phyloP scores from a whole-genome alignment of 2,797 vertebrate genomes.

The Danionella dracula region DNA sequence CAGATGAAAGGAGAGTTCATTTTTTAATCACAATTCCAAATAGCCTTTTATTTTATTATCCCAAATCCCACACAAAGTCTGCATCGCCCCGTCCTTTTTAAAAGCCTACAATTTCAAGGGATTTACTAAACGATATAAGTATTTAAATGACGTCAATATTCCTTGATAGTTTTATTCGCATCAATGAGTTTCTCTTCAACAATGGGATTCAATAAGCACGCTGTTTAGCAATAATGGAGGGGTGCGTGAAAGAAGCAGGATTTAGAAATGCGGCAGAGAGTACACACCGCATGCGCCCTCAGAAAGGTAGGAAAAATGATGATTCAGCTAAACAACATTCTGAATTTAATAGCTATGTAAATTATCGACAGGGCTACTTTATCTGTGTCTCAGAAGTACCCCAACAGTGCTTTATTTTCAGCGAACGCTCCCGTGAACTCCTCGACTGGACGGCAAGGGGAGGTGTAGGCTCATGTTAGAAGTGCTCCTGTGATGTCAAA shows the following conservation, averaged over 20 bases:
- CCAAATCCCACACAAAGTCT: constrained; percentile 32
- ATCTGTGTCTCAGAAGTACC: too few relatives aligned
- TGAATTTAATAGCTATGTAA: neutral
- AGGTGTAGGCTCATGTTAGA: constrained; percentile 35
- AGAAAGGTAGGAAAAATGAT: constrained; percentile 43
- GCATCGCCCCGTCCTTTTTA: constrained; percentile 49
- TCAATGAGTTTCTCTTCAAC: constrained; percentile 53
- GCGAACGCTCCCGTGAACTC: constrained; percentile 15
- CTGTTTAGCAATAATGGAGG: constrained; percentile 54
- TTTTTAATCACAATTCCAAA: too few relatives aligned
- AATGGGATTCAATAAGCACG: constrained; percentile 51
- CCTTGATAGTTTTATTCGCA: constrained; percentile 60
- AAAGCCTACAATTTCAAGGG: constrained; percentile 54
- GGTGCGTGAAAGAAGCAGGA: constrained; percentile 59
- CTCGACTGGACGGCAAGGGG: constrained; percentile 33
- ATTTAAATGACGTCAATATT: constrained; percentile 51
- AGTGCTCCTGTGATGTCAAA: neutral
- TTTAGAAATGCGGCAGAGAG: constrained; percentile 42
- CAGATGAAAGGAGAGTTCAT: too few relatives aligned
- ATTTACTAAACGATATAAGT: too few relatives aligned
- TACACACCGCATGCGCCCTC: constrained; percentile 2
- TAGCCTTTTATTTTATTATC: too few relatives aligned
- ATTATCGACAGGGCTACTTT: too few relatives aligned
- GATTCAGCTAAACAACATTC: neutral
- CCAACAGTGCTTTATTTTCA: neutral